These are phyloP conservation scores for Camelus bactrianus DNA, from an alignment of 2,113 vertebrate genomes.

Conservation along the genomic window DNA sequence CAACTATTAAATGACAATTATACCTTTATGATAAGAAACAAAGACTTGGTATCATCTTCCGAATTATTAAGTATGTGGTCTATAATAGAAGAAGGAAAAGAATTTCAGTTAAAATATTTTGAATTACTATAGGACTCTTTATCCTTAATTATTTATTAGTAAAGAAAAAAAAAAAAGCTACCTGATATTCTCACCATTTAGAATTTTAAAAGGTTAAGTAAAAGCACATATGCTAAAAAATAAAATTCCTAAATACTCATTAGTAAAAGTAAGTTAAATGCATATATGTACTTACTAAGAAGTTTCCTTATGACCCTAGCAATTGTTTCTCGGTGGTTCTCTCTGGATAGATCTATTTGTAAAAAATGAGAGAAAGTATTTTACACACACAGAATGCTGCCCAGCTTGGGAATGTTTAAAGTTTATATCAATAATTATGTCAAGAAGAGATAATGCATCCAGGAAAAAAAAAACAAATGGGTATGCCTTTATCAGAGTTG, in stretches of 20 bases:
- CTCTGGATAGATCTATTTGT: conserved; percentile 91
- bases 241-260: conserved; percentile 23
- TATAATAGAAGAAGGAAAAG: conserved; percentile 72
- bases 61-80: conserved; percentile 96
- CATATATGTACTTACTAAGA: conserved; percentile 91
- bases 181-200: background rate
- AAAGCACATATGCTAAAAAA: conserved; percentile 6
- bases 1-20: conserved; percentile 25
- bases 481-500: background rate
- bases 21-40: conserved; percentile 99
- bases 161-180: background rate
- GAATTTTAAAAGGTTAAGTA: conserved; percentile 42
- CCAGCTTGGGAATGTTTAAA: background rate
- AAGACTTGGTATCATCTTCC: conserved; percentile 98
- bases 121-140: conserved; percentile 16
- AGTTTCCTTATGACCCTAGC: conserved; percentile 93
- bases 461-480: background rate
- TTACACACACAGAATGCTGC: background rate
- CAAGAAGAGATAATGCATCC: background rate
- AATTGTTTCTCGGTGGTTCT: conserved; percentile 95
- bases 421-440: background rate
- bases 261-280: background rate
- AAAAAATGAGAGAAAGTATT: conserved; percentile 46
- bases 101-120: conserved; percentile 54
- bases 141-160: background rate